phyloP scores from a whole-genome alignment of 2,888 invertebrate species.

The Plagodis pulveraria region DNA sequence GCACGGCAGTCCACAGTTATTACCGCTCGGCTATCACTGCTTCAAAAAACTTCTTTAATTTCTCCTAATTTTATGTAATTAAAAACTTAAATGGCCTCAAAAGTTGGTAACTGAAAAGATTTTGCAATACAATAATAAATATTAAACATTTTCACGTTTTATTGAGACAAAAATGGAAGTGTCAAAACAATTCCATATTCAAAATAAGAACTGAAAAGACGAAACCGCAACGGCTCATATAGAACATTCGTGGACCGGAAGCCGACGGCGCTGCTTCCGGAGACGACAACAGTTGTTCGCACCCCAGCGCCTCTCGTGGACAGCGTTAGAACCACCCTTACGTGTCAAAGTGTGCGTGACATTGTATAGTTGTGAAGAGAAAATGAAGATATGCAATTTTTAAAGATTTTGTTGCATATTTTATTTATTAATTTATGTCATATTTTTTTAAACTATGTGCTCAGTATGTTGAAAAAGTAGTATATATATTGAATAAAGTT shows the following conservation, averaged over 20 bases:
- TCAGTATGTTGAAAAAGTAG: too few relatives aligned
- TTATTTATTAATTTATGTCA: too few relatives aligned
- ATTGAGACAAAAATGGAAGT: neutral
- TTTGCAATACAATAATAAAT: too few relatives aligned
- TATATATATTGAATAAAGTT: too few relatives aligned
- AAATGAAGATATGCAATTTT: slow-evolving; percentile 3
- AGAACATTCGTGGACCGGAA: slow-evolving; percentile 75
- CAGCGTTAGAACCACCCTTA: slow-evolving; percentile 53
- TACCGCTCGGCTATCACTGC: too few relatives aligned
- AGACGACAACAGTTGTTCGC: slow-evolving; percentile 75
- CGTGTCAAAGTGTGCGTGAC: slow-evolving; percentile 31
- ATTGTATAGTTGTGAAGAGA: slow-evolving; percentile 4
- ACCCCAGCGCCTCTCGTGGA: slow-evolving; percentile 77
- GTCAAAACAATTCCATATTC: slow-evolving; percentile 31
- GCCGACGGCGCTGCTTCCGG: slow-evolving; percentile 78
- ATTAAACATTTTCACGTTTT: too few relatives aligned
- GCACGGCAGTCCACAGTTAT: too few relatives aligned
- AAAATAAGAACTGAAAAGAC: slow-evolving; percentile 58
- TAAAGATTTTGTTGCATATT: neutral
- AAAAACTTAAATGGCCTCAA: too few relatives aligned
- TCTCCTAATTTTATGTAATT: too few relatives aligned
- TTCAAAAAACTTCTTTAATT: too few relatives aligned
- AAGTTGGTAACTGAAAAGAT: too few relatives aligned
- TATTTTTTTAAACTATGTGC: too few relatives aligned
- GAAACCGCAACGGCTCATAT: slow-evolving; percentile 58